A percentile compares a stretch with the other conserved stretches of the same genome.
Conservation (phyloP, 2,888 invertebrate genomes). For the Eumerus sabulonum region DNA sequence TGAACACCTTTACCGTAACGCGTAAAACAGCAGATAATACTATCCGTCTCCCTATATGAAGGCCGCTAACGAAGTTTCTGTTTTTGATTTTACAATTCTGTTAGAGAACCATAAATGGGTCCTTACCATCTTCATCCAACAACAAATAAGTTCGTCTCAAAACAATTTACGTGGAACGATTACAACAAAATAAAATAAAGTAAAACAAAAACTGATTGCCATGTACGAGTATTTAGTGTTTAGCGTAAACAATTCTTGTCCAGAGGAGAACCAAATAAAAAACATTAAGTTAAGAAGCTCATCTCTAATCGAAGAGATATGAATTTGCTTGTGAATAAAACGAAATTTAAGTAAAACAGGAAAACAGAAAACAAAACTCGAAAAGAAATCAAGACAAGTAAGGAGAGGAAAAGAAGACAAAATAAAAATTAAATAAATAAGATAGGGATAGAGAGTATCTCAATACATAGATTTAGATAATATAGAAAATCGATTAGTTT, state of each 20-base stretch:
- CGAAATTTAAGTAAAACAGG: slow-evolving; percentile 50
- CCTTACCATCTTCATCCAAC: too few species aligned
- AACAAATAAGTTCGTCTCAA: too few species aligned
- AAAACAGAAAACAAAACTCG: slow-evolving; percentile 45
- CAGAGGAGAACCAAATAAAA: slow-evolving; percentile 39
- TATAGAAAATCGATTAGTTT: slow-evolving; percentile 77
- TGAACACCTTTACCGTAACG: too few species aligned
- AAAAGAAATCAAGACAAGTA: slow-evolving; percentile 49
- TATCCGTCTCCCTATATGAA: too few species aligned
- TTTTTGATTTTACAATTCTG: too few species aligned
- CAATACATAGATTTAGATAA: slow-evolving; percentile 60
- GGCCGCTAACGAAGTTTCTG: too few species aligned
- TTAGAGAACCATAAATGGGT: too few species aligned
- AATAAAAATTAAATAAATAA: slow-evolving; percentile 55
- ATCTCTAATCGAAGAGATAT: slow-evolving; percentile 69
- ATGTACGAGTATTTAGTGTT: slow-evolving; percentile 46
- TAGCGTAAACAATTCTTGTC: slow-evolving; percentile 41
- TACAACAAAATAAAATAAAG: too few species aligned
- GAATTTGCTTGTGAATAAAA: slow-evolving; percentile 75
- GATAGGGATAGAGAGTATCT: slow-evolving; percentile 48
- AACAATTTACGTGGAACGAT: too few species aligned
- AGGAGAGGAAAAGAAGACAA: slow-evolving; percentile 49
- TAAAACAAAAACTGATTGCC: too few species aligned
- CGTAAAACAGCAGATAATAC: too few species aligned
- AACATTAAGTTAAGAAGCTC: slow-evolving; percentile 68